Evolutionary conservation across 2,888 invertebrate genomes (phyloP), one percentile per base, ranked within the genome.

Genomic region (Phortica okadai): DNA sequence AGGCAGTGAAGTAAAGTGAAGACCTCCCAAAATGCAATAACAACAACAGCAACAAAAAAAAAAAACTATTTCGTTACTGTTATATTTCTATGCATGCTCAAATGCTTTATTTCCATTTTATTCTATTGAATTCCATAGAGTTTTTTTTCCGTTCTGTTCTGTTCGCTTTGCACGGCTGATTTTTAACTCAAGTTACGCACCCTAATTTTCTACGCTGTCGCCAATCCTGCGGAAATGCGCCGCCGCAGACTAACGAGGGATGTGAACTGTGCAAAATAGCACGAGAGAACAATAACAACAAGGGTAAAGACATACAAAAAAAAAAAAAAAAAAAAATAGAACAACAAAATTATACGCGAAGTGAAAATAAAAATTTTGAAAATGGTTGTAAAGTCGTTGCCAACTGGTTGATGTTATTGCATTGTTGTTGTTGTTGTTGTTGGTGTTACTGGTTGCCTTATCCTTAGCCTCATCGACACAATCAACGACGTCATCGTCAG

Each of bases 181-280:
- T 72, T 72, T 72, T 72, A 72, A 72, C 67, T 67, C 44, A n/a
- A 16, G 67, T 67, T 67, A 77, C 74, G 76, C 78, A 78, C 78
- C 78, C 78, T 78, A 78, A 78, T 78, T 78, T 78, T 75, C 67
- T 75, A 69, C 74, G 70, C 56, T 56, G 70, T 33, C 62, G 62
- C 62, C 70, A 72, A 72, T 44, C 70, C 70, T 56, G 56, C 14
- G 11, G 66, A 14, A 33, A 59, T 14, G 42, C 66, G 41, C n/a
- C 25, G 62, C 50, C 50, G 50, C 50, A 8, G 50, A 11, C 50
- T 33, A 33, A 33, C 33, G 33, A 33, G 33, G 33, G 33, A 33
- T 33, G 33, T 33, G 33, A 33, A 33, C 33, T 33, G 33, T 33
- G 33, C 33, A 7, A 14, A 8, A 11, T 11, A 50, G 50, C 50